Base-by-base conservation (phyloP, 2,888 invertebrate species). In the Tenthredo amoena region DNA sequence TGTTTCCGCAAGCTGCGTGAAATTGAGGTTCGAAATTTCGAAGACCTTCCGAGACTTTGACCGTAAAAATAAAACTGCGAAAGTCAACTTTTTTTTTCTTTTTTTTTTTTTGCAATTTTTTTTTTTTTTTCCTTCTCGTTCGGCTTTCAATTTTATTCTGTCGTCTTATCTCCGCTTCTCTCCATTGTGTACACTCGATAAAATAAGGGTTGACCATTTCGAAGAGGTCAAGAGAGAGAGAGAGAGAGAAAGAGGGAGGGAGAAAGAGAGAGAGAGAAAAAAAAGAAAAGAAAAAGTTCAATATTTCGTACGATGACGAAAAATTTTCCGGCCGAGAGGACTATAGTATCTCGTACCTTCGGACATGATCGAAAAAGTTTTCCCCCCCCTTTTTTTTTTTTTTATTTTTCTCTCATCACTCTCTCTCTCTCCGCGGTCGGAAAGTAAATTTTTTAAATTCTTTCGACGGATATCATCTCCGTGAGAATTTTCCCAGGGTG, bases 401-500 rank as follows among this genome's bases (percentile, higher is more conserved):
- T 50, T 50, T 4, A 4, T 15, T 18, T 5, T 10, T 9, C 10
- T 5, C 1, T 9, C 10, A 9, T 43, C 9, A 12, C 10, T 43
- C 9, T 10, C 9, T 40, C 6, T 7, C n/a, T 18, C 5, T n/a
- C 6, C 1, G 18, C 55, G 55, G n/a, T 55, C 18, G 55, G 7
- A 7, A 10, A 55, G 55, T 55, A 7, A 55, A 55, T 55, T n/a
- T n/a, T 55, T 55, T n/a, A 55, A 55, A 55, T 55, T 55, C 55
- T 55, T 55, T 12, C 47, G 18, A 55, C 7, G 55, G 18, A 55
- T n/a, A 18, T 18, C 55, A 55, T 55, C 55, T 55, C 55, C 55
- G 55, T 55, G 55, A 55, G 55, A 55, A 55, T 55, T 55, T n/a
- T 55, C 55, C 55, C 55, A 55, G 55, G n/a, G 55, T n/a, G 55